Percentiles rank a stretch among this genome's conserved stretches.
Conservation (phyloP, 2,888 invertebrate species). For the Microctonus hyperodae region DNA sequence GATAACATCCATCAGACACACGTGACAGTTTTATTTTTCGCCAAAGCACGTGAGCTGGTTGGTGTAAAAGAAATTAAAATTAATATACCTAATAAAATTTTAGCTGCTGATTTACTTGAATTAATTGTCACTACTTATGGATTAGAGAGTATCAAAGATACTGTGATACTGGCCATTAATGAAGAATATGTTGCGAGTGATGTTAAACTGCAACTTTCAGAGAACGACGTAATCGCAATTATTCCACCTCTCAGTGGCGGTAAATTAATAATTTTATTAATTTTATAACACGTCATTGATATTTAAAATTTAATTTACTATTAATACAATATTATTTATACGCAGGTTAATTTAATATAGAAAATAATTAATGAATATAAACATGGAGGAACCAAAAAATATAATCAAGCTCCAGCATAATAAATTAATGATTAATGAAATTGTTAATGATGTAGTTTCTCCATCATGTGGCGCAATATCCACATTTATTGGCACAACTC, state of each 20-base stretch:
- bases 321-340: not conserved
- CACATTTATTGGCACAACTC: constrained; percentile 87
- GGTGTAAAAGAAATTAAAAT: constrained; percentile 70
- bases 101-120: constrained; percentile 69
- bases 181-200: constrained; percentile 74
- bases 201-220: constrained; percentile 67
- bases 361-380: constrained; percentile 69
- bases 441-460: constrained; percentile 72
- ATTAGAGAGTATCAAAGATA: constrained; percentile 73
- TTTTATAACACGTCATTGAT: not conserved
- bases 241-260: constrained; percentile 97
- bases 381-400: constrained; percentile 68
- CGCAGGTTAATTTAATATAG: constrained; percentile 58
- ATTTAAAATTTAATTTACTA: constrained; percentile 22
- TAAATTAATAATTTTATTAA: constrained; percentile 22
- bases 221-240: constrained; percentile 85
- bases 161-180: constrained; percentile 82
- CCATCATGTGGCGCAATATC: constrained; percentile 88
- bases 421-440: constrained; percentile 72
- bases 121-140: constrained; percentile 70
- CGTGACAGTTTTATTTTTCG: constrained; percentile 86
- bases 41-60: constrained; percentile 84
- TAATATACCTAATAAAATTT: constrained; percentile 65
- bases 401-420: constrained; percentile 73
- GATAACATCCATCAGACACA: constrained; percentile 18